Conservation (phyloP, 2,797 vertebrate genomes). For the Gymnothorax reevesii region DNA sequence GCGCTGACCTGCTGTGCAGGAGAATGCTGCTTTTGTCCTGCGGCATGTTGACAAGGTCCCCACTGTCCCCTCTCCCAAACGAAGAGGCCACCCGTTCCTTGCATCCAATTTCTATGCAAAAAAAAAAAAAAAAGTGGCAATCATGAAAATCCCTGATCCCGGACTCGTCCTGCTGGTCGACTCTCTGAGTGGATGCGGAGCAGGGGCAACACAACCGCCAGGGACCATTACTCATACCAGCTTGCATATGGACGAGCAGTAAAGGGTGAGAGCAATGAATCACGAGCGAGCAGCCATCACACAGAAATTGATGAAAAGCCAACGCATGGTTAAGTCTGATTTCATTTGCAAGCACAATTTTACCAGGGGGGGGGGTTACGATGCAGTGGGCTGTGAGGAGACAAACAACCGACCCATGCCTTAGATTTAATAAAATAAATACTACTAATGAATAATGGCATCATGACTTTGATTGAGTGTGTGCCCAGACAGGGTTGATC, state of each 20-base stretch:
- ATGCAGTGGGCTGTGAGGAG: slow-evolving; percentile 40
- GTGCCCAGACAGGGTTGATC: slow-evolving; percentile 49
- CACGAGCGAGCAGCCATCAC: slow-evolving; percentile 61
- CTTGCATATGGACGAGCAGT: slow-evolving; percentile 58
- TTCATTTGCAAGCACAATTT: slow-evolving; percentile 60
- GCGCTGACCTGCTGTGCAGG: background rate
- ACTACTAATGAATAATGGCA: slow-evolving; percentile 56
- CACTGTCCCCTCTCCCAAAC: background rate
- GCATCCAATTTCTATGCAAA: background rate
- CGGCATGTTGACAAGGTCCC: background rate
- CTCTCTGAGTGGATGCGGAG: slow-evolving; percentile 30
- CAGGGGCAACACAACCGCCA: slow-evolving; percentile 19
- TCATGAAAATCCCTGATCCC: slow-evolving; percentile 44
- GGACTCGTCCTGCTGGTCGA: slow-evolving; percentile 44
- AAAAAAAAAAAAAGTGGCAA: background rate
- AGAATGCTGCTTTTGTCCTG: background rate
- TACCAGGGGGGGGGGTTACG: slow-evolving; percentile 49
- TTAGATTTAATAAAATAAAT: slow-evolving; percentile 59
- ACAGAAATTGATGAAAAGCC: slow-evolving; percentile 66
- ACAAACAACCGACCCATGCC: slow-evolving; percentile 56
- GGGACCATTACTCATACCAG: slow-evolving; percentile 59
- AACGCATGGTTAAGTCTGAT: slow-evolving; percentile 65
- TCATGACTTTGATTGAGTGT: slow-evolving; percentile 51
- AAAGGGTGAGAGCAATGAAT: slow-evolving; percentile 65
- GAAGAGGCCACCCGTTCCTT: background rate